Evolutionary conservation across 2,113 vertebrate species (phyloP), one percentile per base, ranked within the genome.

Genomic region (Amazona guildingii): DNA sequence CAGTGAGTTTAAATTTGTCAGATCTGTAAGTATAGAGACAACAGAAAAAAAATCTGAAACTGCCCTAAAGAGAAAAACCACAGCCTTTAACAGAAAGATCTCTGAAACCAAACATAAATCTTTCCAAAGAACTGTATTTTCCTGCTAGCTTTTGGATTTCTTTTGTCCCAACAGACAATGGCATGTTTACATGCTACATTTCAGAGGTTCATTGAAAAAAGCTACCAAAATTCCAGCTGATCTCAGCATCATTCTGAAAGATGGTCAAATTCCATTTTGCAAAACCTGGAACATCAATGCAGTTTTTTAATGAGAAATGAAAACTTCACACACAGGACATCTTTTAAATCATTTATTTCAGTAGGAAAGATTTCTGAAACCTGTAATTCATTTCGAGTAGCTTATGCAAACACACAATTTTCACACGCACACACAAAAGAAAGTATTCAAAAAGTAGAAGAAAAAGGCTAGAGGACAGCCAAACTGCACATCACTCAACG

Each of bases 401-500:
- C 91, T 97, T 97, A 97, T 95, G 98, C 97, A 98, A 97, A 98
- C 98, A 98, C 96, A 98, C 98, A 89, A 91, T 96, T 95, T 97
- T 75, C 97, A 97, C 97, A 97, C 97, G 9, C 96, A 95, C 94
- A 75, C 92, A 93, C 44, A 96, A 93, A 96, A 82, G 33, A 80
- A 97, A 97, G 86, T 86, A 89, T 95, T 96, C 83, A 93, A 98
- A 97, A 96, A 90, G 82, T 49, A 69, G 86, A 88, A 92, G 95
- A 97, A 97, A 98, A 96, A 97, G 93, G 96, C 93, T 95, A 73
- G 92, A 92, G 90, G 96, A 75, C 86, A 97, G 97, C 91, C 92
- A 90, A 97, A 94, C 90, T 96, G 99, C 98, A 98, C 99, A 94
- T 99, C 99, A 92, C 99, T 98, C 98, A 33, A 2, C 10, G 98